Conservation (phyloP, 1,140 invertebrate species). For the Caenorhabditis briggsae region DNA sequence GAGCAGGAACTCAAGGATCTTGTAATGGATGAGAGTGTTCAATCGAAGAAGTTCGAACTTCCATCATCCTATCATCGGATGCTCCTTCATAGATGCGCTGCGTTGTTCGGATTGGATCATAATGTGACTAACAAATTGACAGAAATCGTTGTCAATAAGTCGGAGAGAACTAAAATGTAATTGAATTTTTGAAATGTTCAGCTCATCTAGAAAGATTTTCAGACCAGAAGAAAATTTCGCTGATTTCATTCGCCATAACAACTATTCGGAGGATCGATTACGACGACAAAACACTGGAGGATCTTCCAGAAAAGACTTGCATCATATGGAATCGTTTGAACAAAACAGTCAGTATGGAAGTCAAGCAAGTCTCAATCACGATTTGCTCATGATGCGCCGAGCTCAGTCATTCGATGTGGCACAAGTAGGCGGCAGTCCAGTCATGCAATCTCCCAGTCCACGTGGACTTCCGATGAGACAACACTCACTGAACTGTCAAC, state of each 20-base stretch:
- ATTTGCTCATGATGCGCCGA: conserved; percentile 24
- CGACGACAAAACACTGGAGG: conserved; percentile 5
- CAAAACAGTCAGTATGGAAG: conserved; percentile 24
- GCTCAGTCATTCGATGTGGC: conserved; percentile 50
- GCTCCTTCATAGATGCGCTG: conserved; percentile 91
- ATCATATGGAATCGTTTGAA: conserved; percentile 44
- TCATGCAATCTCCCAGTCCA: not conserved
- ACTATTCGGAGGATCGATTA: conserved; percentile 1
- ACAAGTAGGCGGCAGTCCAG: not conserved
- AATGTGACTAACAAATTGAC: conserved; percentile 89
- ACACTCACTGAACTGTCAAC: not conserved
- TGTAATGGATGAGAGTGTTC: conserved; percentile 84
- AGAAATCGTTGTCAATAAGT: conserved; percentile 87
- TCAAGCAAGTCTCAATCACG: conserved; percentile 43
- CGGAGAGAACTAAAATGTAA: conserved; percentile 84
- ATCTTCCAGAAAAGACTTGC: conserved; percentile 9
- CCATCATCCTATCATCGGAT: conserved; percentile 95
- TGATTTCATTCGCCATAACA: conserved; percentile 40
- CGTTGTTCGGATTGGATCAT: conserved; percentile 92
- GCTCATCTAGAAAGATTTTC: not conserved
- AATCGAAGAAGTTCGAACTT: conserved; percentile 87
- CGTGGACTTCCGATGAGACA: conserved; percentile 17
- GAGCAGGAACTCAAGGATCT: conserved; percentile 89
- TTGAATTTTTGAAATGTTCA: not conserved
- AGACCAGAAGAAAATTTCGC: conserved; percentile 58